Evolutionary conservation across 2,113 vertebrate species (phyloP), one percentile per base, ranked within the genome.

Genomic region (Chlamydotis undulata): DNA sequence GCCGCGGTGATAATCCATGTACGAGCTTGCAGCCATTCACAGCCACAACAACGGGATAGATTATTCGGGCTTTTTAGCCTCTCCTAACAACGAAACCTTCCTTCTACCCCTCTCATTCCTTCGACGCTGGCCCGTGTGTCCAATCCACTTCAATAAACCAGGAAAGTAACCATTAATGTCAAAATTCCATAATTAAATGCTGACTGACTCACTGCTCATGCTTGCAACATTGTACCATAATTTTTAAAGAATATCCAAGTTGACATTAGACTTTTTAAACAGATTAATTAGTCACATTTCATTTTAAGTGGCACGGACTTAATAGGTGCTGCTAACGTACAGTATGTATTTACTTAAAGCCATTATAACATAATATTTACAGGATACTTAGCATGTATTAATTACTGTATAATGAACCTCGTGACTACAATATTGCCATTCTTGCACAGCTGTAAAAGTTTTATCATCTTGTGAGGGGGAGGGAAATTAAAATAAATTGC

Each of bases 301-400:
- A 87, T 97, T 98, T 95, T 96, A 97, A 68, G 50, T 96, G 92
- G 94, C 7, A 11, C 96, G 95, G 93, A 96, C 97, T 98, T 97
- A 98, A 94, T 96, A 91, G 83, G 84, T 91, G 70, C 95, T 97
- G 96, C 95, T 95, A 96, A 97, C 83, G 64, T 96, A 93, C 87
- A 91, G 95, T 97, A 93, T 94, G 92, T 97, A 91, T 98, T 98
- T 98, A 98, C 97, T 98, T 97, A 97, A 97, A 97, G 87, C 95
- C 95, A 92, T 97, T 97, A 97, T 92, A 97, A 94, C 96, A 93
- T 97, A 98, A 98, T 98, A 98, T 98, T 98, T 98, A 98, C 97
- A 97, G 95, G 97, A 97, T 97, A 89, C 94, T 97, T 98, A 97
- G 81, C 93, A 79, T 97, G 95, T 93, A 98, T 98, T 98, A 98